Conservation (phyloP, 64 coral and sea anemone species). For the Catalaphyllia jardinei region DNA sequence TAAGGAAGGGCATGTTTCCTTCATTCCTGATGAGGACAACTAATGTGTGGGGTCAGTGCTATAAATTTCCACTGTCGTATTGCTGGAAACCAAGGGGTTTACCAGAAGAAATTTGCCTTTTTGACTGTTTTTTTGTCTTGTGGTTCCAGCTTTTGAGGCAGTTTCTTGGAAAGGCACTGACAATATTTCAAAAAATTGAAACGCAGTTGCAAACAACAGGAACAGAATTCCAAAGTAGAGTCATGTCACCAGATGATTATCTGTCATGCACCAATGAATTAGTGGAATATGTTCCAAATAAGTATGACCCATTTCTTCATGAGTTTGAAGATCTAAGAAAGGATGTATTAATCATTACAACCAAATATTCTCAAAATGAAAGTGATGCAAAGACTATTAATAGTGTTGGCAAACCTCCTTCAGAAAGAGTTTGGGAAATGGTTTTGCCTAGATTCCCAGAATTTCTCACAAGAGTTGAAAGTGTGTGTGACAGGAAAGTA, state of each 20-base stretch:
- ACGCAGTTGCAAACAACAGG: constrained; percentile 6
- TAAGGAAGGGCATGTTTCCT: constrained; percentile 38
- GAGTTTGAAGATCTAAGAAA: constrained; percentile 26
- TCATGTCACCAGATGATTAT: not conserved
- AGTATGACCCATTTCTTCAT: constrained; percentile 29
- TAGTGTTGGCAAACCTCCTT: not conserved
- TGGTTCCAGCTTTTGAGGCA: constrained; percentile 45
- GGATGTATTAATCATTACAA: constrained; percentile 29
- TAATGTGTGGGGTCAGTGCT: constrained; percentile 39
- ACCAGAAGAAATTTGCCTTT: not conserved
- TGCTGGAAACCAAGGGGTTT: constrained; percentile 8
- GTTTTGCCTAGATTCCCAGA: constrained; percentile 41
- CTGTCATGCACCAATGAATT: not conserved
- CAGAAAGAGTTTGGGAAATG: constrained; percentile 32
- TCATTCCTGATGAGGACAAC: constrained; percentile 38
- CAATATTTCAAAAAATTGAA: constrained; percentile 36
- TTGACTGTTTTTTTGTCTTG: constrained; percentile 26
- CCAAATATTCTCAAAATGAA: not conserved
- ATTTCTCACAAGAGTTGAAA: constrained; percentile 36
- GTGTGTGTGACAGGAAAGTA: constrained; percentile 15
- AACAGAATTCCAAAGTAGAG: not conserved
- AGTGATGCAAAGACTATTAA: not conserved
- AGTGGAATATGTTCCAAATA: constrained; percentile 39
- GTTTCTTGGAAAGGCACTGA: constrained; percentile 31
- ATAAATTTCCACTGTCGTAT: not conserved